Percentiles rank a stretch among this genome's conserved stretches.
These are phyloP conservation scores for Mirounga angustirostris DNA, from an alignment of 2,113 vertebrate species.

Conservation along the genomic window DNA sequence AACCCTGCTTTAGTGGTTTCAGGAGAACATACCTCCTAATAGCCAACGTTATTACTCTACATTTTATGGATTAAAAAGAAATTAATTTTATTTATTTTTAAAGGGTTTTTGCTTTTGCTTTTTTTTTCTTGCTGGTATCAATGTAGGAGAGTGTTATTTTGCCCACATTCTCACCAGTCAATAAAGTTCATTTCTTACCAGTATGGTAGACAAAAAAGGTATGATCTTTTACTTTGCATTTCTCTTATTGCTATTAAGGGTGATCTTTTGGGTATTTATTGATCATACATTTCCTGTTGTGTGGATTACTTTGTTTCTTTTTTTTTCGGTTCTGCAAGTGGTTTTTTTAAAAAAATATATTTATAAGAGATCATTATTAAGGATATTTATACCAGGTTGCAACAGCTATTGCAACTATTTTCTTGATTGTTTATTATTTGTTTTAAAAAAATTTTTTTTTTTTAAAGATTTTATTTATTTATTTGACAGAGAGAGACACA, in stretches of 20 bases:
- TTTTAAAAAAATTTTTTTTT: not conserved
- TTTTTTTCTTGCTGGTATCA: not conserved
- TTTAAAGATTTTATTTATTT: no score
- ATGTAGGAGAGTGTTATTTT: not conserved
- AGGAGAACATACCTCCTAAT: not conserved
- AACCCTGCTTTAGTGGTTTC: not conserved
- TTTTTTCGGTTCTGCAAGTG: not conserved
- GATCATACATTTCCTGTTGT: not conserved
- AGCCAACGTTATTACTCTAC: not conserved
- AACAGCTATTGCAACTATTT: not conserved
- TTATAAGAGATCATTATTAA: not conserved
- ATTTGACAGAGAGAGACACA: no score
- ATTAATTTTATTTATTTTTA: not conserved
- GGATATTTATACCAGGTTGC: not conserved
- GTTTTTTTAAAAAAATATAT: not conserved
- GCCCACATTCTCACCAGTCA: not conserved
- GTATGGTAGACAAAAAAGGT: not conserved
- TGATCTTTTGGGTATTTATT: not conserved
- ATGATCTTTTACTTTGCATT: slow-evolving; percentile 22
- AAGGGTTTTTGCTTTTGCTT: not conserved
- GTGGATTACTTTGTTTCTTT: not conserved
- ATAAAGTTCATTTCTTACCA: not conserved
- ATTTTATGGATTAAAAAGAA: not conserved
- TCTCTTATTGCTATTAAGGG: not conserved
- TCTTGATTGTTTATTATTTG: not conserved